Conservation (phyloP, 2,888 invertebrate genomes). For the Acrobasis suavella region DNA sequence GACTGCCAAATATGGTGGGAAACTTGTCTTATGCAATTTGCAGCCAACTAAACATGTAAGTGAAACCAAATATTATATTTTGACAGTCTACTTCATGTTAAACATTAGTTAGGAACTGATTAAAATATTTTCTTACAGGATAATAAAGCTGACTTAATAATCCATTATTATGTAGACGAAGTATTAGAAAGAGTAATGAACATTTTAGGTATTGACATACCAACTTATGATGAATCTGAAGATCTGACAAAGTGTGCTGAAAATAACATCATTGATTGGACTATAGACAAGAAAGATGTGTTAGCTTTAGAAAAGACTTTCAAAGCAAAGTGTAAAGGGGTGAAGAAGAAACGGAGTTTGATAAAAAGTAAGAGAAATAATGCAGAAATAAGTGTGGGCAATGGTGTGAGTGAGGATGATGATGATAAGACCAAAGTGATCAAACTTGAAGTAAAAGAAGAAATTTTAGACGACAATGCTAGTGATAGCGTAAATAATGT, state of each 20-base stretch:
- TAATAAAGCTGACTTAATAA: constrained; percentile 93
- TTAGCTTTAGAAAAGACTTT: constrained; percentile 84
- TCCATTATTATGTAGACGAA: constrained; percentile 94
- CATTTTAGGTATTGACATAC: constrained; percentile 87
- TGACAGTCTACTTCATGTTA: no score
- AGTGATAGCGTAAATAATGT: constrained; percentile 31
- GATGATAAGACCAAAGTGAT: constrained; percentile 58
- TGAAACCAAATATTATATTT: constrained; percentile 30
- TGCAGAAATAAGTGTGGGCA: constrained; percentile 30
- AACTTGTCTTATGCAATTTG: constrained; percentile 96
- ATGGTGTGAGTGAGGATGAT: constrained; percentile 23
- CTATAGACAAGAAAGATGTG: constrained; percentile 84
- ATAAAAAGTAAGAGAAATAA: constrained; percentile 60
- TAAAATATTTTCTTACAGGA: constrained; percentile 83
- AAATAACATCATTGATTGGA: constrained; percentile 86
- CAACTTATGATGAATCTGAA: constrained; percentile 84
- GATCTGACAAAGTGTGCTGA: constrained; percentile 85
- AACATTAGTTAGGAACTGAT: no score
- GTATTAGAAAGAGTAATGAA: constrained; percentile 89
- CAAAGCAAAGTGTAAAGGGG: constrained; percentile 73
- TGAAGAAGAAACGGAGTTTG: constrained; percentile 68
- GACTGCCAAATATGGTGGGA: constrained; percentile 92
- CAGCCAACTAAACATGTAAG: constrained; percentile 98
- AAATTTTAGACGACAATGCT: constrained; percentile 28
- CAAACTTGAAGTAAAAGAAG: constrained; percentile 57